Percentiles rank a stretch among this genome's conserved stretches.
Evolutionary conservation across 2,113 vertebrate genomes (phyloP).

Genomic region (Perca flavescens): DNA sequence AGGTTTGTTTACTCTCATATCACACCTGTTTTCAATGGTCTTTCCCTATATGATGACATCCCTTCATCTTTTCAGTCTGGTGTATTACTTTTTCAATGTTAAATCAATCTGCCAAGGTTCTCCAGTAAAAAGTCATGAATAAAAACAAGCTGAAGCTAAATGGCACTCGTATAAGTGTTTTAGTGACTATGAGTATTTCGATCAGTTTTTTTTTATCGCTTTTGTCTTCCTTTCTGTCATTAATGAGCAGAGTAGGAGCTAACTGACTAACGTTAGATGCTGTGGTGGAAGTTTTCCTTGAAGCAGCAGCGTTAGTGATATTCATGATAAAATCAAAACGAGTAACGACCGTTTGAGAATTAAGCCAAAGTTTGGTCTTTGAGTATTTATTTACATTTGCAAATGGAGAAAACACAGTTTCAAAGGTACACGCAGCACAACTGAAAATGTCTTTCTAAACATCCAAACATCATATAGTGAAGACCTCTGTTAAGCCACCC

Average conservation of each 20-base stretch:
- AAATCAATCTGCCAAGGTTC: constrained; percentile 6
- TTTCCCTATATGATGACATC: background rate
- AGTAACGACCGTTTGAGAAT: no score
- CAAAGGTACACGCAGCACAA: no score
- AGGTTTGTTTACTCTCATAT: background rate
- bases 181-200: background rate
- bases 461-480: no score
- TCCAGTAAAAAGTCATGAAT: constrained; percentile 36
- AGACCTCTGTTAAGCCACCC: no score
- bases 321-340: no score
- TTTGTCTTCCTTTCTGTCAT: background rate
- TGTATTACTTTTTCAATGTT: background rate
- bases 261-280: background rate
- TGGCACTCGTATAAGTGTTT: background rate
- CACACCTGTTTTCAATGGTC: background rate
- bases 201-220: background rate
- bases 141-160: constrained; percentile 30
- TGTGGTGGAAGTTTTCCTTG: no score
- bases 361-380: no score
- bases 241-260: background rate
- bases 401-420: no score
- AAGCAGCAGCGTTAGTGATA: no score
- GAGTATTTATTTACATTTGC: no score
- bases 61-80: background rate
- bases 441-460: no score